A percentile compares a stretch with the other conserved stretches of the same genome.
Evolutionary conservation across 2,113 vertebrate species (phyloP).

Genomic region (Trematocara unimaculatum): DNA sequence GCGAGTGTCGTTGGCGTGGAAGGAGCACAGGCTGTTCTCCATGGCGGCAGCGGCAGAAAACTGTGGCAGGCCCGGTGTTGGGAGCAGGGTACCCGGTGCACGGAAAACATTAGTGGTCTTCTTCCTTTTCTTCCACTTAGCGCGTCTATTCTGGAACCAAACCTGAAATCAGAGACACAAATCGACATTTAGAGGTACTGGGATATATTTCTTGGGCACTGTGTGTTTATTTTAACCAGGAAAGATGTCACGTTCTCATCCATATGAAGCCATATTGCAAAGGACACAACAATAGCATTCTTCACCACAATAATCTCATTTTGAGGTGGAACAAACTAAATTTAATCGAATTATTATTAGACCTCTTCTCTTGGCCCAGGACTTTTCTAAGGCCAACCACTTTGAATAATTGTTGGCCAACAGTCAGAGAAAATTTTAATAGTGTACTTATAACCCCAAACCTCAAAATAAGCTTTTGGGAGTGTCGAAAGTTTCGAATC

Average conservation of each 20-base stretch:
- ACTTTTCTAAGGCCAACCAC: not conserved
- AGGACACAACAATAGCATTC: not conserved
- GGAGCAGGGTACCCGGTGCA: constrained; percentile 89
- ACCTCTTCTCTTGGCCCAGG: not conserved
- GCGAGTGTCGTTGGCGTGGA: constrained; percentile 95
- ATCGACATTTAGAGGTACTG: not conserved
- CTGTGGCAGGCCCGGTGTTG: constrained; percentile 88
- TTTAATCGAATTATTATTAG: not conserved
- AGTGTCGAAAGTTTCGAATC: not conserved
- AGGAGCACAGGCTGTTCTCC: constrained; percentile 96
- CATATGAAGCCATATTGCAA: not conserved
- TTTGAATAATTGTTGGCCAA: not conserved
- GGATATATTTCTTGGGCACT: not conserved
- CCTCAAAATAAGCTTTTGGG: not conserved
- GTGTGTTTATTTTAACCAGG: not conserved
- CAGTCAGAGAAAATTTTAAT: not conserved
- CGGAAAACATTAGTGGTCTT: constrained; percentile 98
- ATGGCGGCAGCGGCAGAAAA: constrained; percentile 90
- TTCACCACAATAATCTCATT: not conserved
- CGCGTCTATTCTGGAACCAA: constrained; percentile 96
- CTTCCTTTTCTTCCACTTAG: constrained; percentile 99
- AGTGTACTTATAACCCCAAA: not conserved
- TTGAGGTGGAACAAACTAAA: not conserved
- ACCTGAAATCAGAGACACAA: constrained; percentile 70
- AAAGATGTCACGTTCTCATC: not conserved